phyloP scores from a whole-genome alignment of 2,888 invertebrate genomes.

The Mythimna loreyi region DNA sequence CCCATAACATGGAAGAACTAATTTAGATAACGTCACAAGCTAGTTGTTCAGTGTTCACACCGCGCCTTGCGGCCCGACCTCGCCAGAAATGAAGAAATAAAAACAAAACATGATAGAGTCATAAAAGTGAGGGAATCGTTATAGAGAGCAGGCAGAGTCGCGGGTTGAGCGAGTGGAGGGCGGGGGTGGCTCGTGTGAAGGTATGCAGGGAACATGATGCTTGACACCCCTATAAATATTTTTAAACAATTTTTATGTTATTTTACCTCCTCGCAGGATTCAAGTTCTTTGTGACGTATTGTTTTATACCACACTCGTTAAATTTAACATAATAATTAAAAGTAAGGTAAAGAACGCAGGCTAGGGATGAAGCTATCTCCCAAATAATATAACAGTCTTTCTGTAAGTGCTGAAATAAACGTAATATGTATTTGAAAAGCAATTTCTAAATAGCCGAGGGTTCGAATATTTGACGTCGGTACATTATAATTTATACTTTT shows the following conservation, averaged over 20 bases:
- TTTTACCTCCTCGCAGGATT: not conserved
- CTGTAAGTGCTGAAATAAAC: too few relatives aligned
- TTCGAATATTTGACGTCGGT: not conserved
- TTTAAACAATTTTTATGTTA: not conserved
- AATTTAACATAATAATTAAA: too few relatives aligned
- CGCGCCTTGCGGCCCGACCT: not conserved
- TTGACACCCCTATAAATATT: not conserved
- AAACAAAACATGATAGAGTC: conserved; percentile 69
- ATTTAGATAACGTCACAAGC: not conserved
- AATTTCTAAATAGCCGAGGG: not conserved
- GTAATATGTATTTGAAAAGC: not conserved
- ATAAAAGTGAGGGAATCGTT: conserved; percentile 71
- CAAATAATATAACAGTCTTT: too few relatives aligned
- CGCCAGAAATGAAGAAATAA: conserved; percentile 56
- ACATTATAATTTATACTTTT: not conserved
- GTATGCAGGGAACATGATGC: conserved; percentile 1
- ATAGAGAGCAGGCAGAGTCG: conserved; percentile 56
- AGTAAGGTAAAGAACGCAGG: too few relatives aligned
- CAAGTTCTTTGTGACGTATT: not conserved
- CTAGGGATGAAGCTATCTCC: too few relatives aligned
- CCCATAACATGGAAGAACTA: not conserved
- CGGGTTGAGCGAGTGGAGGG: conserved; percentile 35
- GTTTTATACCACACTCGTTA: too few relatives aligned
- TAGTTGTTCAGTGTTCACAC: not conserved
- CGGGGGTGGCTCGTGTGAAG: conserved; percentile 12